Conservation (phyloP, 2,888 invertebrate genomes). For the Drosophila neoperkinsi region DNA sequence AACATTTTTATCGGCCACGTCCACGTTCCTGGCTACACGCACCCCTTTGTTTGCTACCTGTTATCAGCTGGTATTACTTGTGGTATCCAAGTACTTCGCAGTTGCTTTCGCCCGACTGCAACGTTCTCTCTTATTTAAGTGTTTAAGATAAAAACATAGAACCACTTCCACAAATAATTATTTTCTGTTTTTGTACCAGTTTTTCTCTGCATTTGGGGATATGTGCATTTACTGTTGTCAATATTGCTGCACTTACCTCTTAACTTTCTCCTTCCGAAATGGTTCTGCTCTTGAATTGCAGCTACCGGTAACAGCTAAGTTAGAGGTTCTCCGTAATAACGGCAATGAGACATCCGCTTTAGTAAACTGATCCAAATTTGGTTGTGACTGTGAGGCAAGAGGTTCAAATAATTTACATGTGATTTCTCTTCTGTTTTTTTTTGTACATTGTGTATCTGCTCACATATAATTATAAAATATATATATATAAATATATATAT, state of each 20-base stretch:
- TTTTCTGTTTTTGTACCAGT: background rate
- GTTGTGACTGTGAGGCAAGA: constrained; percentile 83
- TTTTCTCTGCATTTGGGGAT: background rate
- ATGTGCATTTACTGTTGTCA: background rate
- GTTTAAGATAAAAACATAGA: background rate
- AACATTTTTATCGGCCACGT: background rate
- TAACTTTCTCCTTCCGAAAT: constrained; percentile 36
- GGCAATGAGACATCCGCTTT: constrained; percentile 64
- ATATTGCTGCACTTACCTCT: constrained; percentile 58
- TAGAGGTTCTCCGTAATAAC: constrained; percentile 40
- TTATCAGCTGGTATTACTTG: background rate
- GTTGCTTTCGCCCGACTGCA: background rate
- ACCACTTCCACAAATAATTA: background rate
- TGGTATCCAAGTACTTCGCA: background rate
- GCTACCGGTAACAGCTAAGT: constrained; percentile 34
- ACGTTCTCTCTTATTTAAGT: background rate
- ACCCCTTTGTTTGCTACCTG: background rate
- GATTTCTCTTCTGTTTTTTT: background rate
- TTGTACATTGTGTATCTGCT: background rate
- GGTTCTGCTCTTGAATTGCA: constrained; percentile 27
- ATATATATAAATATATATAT: background rate
- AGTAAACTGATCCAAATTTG: constrained; percentile 76
- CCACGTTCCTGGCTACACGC: background rate
- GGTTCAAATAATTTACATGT: constrained; percentile 74
- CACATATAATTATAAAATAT: background rate